phyloP scores from a whole-genome alignment of 2,113 vertebrate genomes.

The Murina feae region DNA sequence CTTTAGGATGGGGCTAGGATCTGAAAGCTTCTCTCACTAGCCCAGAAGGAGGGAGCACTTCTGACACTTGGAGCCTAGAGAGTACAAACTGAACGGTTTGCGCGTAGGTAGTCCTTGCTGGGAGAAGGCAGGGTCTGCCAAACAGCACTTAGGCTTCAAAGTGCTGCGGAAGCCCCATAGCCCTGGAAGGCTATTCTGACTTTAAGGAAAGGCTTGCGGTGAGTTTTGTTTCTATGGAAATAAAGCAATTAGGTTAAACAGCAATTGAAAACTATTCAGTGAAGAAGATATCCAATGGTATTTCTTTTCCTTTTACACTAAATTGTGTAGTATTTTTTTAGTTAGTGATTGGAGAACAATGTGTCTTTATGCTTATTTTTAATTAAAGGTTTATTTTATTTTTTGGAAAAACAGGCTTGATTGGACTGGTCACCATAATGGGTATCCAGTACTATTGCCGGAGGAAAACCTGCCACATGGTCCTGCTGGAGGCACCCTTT shows the following conservation, averaged over 20 bases:
- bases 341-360: background rate
- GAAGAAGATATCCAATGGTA: constrained; percentile 27
- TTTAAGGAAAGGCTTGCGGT: constrained; percentile 29
- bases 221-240: constrained; percentile 69
- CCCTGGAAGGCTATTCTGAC: constrained; percentile 36
- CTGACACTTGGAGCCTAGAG: fast-evolving
- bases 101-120: background rate
- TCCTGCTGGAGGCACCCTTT: background rate
- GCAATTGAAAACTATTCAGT: constrained; percentile 39
- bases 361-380: background rate
- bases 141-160: background rate
- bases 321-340: background rate
- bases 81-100: fast-evolving
- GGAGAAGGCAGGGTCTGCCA: background rate
- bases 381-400: background rate
- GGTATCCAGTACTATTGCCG: fast-evolving
- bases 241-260: constrained; percentile 59
- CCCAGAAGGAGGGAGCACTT: background rate
- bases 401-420: background rate
- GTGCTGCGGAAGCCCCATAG: background rate
- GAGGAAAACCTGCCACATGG: background rate
- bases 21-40: background rate
- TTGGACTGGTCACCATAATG: background rate
- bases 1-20: background rate
- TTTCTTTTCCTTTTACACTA: constrained; percentile 26